Base-by-base conservation (phyloP, 2,113 vertebrate species). In the Tenrec ecaudatus region DNA sequence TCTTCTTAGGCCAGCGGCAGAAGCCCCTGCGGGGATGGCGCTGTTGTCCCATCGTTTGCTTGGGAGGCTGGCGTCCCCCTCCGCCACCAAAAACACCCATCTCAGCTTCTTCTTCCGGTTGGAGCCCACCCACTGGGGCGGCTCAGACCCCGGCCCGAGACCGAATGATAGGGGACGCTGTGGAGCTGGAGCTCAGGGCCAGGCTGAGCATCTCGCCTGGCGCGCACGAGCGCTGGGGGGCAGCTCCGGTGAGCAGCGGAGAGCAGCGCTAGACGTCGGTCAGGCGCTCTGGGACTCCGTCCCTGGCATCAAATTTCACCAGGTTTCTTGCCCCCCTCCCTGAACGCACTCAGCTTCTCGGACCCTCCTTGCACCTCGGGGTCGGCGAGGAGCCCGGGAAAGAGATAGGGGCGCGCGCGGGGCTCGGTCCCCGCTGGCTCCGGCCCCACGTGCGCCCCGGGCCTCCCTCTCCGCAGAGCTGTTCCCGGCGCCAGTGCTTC, bases 401-500 rank as follows among this genome's bases (percentile, higher is more conserved):
- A 17, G 36, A n/a, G 6, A 60, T 78, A 29, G 19, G 53, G 22
- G 25, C 27, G 29, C 68, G 4, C 19, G 71, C 25, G 11, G 33
- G 19, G 7, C 29, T 22, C 1, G 36, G 68, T 71, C 27, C 31
- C 23, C 17, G 19, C 27, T 75, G 7, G 57, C 1, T 17, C 33
- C 0, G 1, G 58, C 36, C 25, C 36, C 9, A 10, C 2, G 10
- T 2, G 36, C 19, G 36, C 12, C 19, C 79, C 1, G 6, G 5
- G 60, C 27, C 1, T 3, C 20, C 47, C 47, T 88, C 73, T 86
- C 85, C 5, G 53, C 92, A 97, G 97, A 97, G 86, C 86, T 97
- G 86, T 97, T 97, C 92, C 91, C 38, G 12, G 40, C 86, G 20
- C 97, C 97, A 0, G 88, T 84, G 80, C 92, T 97, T n/a, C 60